Evolutionary conservation across 1,140 invertebrate species (phyloP).

Genomic region (Ylistrum balloti): DNA sequence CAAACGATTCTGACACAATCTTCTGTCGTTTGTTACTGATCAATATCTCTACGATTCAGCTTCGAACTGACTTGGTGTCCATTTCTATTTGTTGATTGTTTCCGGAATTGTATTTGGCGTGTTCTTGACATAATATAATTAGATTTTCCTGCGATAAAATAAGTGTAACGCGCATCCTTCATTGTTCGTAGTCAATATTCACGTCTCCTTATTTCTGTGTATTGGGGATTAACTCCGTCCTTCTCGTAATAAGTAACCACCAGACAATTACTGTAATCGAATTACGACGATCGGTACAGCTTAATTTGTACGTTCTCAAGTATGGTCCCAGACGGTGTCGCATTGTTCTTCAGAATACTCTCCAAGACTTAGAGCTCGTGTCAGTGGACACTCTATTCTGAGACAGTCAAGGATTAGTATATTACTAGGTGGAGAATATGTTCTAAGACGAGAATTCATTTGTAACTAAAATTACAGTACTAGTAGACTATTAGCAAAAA

Average conservation of each 20-base stretch:
- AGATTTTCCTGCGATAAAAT: not conserved
- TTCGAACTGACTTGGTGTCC: not conserved
- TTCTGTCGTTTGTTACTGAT: not conserved
- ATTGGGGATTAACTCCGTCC: not conserved
- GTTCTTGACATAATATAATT: slow-evolving; percentile 6
- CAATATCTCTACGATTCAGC: not conserved
- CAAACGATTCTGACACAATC: not conserved
- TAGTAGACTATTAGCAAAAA: too few species aligned
- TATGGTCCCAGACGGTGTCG: too few species aligned
- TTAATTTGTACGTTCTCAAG: not conserved
- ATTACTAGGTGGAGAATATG: not conserved
- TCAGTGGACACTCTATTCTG: too few species aligned
- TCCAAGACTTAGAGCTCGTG: too few species aligned
- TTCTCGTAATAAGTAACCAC: not conserved
- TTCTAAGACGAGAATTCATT: not conserved
- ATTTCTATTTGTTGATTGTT: slow-evolving; percentile 33
- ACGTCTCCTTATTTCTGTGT: not conserved
- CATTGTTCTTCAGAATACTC: too few species aligned
- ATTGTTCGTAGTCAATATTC: not conserved
- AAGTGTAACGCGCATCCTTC: not conserved
- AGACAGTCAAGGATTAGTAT: too few species aligned
- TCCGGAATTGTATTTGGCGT: slow-evolving; percentile 23
- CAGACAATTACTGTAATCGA: not conserved
- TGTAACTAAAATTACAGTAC: too few species aligned
- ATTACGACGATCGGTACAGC: not conserved